phyloP scores from a whole-genome alignment of 2,888 invertebrate genomes.

The Apamea monoglypha region DNA sequence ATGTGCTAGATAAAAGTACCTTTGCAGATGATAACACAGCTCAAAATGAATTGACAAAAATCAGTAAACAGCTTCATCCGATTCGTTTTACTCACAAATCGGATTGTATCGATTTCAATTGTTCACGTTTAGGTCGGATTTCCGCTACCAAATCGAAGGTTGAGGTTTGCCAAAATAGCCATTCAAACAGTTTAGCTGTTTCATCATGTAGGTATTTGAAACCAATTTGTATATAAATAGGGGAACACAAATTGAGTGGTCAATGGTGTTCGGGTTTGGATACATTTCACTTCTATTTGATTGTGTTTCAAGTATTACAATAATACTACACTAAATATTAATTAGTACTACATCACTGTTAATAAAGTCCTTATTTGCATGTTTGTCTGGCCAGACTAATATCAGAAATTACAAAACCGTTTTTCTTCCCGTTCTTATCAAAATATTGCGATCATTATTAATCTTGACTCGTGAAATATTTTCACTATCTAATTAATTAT shows the following conservation, averaged over 20 bases:
- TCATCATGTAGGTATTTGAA: slow-evolving; percentile 48
- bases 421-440: not conserved
- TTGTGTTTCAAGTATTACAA: not conserved
- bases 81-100: slow-evolving; percentile 53
- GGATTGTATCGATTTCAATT: slow-evolving; percentile 48
- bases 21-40: not conserved
- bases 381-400: too few relatives aligned
- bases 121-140: slow-evolving; percentile 48
- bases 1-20: not conserved
- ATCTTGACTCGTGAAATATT: not conserved
- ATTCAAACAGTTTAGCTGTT: slow-evolving; percentile 57
- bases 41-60: slow-evolving; percentile 21
- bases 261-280: slow-evolving; percentile 31
- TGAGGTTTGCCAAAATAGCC: slow-evolving; percentile 36
- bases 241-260: not conserved
- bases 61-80: slow-evolving; percentile 11
- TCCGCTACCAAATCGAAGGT: slow-evolving; percentile 65
- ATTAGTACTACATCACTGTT: not conserved
- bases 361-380: not conserved
- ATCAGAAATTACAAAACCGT: too few relatives aligned
- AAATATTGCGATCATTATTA: not conserved
- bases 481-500: not conserved
- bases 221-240: slow-evolving; percentile 59
- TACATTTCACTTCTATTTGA: not conserved
- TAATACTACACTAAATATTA: not conserved